Evolutionary conservation across 2,888 invertebrate genomes (phyloP).

Genomic region (Dinocampus coccinellae): DNA sequence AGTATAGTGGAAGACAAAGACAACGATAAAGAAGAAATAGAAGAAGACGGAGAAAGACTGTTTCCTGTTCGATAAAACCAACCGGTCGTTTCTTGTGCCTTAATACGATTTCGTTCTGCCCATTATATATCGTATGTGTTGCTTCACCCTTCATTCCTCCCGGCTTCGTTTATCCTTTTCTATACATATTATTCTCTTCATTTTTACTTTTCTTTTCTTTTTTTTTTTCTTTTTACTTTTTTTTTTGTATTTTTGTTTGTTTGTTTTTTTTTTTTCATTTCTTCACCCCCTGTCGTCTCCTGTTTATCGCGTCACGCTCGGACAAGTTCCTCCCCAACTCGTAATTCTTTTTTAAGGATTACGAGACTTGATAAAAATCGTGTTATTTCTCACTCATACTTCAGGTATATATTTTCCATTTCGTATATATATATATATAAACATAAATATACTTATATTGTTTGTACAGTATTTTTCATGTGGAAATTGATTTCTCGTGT

Average conservation of each 20-base stretch:
- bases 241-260: no score
- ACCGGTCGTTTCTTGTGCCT: conserved; percentile 55
- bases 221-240: no score
- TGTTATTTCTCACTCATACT: conserved; percentile 28
- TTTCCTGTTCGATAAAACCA: conserved; percentile 58
- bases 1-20: neutral
- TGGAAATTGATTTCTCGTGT: conserved; percentile 33
- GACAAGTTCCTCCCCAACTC: conserved; percentile 38
- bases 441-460: no score
- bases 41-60: conserved; percentile 41
- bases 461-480: conserved; percentile 15
- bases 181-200: conserved; percentile 9
- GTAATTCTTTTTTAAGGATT: conserved; percentile 44
- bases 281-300: conserved; percentile 45
- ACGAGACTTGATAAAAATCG: conserved; percentile 48
- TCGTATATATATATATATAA: no score
- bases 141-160: conserved; percentile 41
- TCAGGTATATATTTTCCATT: conserved; percentile 17
- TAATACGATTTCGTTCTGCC: conserved; percentile 62
- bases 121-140: conserved; percentile 51
- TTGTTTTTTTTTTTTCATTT: no score
- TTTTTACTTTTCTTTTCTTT: neutral
- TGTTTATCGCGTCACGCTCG: conserved; percentile 52
- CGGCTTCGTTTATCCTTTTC: conserved; percentile 23
- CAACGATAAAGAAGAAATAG: conserved; percentile 19